Evolutionary conservation across 2,888 invertebrate genomes (phyloP), one percentile per base, ranked within the genome.

Genomic region (Pyrgus malvae): DNA sequence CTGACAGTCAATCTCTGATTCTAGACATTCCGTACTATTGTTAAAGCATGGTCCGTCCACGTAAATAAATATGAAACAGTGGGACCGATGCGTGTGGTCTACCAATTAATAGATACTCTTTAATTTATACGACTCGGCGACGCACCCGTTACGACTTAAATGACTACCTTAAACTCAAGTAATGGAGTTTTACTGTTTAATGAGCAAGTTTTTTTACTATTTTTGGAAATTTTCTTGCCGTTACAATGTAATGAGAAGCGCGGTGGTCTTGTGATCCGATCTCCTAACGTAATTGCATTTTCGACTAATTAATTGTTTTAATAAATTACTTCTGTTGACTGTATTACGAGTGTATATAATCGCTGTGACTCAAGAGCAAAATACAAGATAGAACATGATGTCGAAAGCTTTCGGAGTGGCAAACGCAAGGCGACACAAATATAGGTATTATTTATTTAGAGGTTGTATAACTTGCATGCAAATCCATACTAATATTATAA

Each of bases 61-160:
- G 11, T 9, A 41, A 50, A 41, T 41, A 41, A 41, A 50, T 50
- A 41, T 41, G 14, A 50, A 50, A 31, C 41, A 50, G 41, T 33
- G 41, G 23, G 49, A 41, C 49, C 63, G 63, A 69, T 73, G 84
- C 80, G 87, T 87, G 88, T 88, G 88, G 88, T 84, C 86, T 67
- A 61, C 74, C 78, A 80, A 82, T 86, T 84, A 85, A 83, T 81
- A 58, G 58, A 58, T 59, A 55, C 57, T 71, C 71, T 68, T 71
- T 79, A 78, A 85, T 80, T 80, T 82, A 83, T 78, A 71, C 72
- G 60, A 61, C 65, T 63, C 59, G 54, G 54, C 59, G 61, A 61
- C 58, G 55, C 58, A 56, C 54, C 61, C 45, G 55, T 61, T 53
- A 61, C 63, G 55, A 51, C 56, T 66, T 64, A 66, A 66, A 63